Evolutionary conservation across 2,888 invertebrate species (phyloP), one percentile per base, ranked within the genome.

Genomic region (Pandemis heparana): DNA sequence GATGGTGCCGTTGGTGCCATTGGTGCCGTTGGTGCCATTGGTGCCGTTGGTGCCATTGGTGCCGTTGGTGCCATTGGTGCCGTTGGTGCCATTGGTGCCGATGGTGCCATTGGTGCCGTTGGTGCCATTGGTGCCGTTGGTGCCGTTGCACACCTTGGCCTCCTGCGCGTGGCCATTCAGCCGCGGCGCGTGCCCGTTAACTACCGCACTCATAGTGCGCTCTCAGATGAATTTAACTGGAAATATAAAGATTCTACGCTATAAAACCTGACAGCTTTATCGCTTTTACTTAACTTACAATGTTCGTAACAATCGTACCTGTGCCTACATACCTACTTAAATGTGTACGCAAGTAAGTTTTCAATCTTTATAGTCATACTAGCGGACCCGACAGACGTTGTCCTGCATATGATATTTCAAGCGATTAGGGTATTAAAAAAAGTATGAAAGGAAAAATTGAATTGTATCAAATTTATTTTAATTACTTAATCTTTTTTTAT

Each of bases 111-210:
- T 16, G 38, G 16, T 48, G 23, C 67, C 51, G 39, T 59, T 59
- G 38, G 75, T 75, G 48, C 74, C 76, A 18, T 75, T 77, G 7
- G 38, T 61, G 32, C 46, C 65, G 4, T 59, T 60, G 23, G 75
- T 76, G 32, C 46, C 65, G 4, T 59, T 60, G 23, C 75, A 76
- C 51, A 73, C 76, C n/a, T 76, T 76, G 7, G 38, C 61, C 32
- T 48, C 64, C n/a, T 76, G 75, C n/a, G 75, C 63, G 66, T 69
- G 70, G 38, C 77, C 77, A 53, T 80, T 77, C 51, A 56, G 78
- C 75, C 70, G 56, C 18, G 53, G 72, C 10, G 70, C 75, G 76
- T 80, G 79, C 1, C 82, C 82, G 75, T 84, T 84, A 48, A 79
- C 74, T 32, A 74, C 80, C 39, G 78, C 74, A 75, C 69, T 81